phyloP scores from a whole-genome alignment of 2,888 invertebrate species.

The Thecophora atra region DNA sequence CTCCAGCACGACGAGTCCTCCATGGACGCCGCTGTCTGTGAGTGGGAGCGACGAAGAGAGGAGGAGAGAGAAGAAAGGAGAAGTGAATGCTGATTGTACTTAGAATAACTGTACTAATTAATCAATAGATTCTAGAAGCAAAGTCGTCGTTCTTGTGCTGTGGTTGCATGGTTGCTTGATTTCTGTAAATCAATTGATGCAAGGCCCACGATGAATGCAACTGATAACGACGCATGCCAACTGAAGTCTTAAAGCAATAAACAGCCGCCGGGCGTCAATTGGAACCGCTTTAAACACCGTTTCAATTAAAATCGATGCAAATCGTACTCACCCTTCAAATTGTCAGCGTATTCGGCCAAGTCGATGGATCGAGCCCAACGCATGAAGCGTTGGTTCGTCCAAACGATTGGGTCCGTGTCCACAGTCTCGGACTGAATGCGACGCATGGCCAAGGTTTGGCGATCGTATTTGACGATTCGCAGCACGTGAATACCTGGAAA shows the following conservation, averaged over 20 bases:
- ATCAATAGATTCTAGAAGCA: too few species aligned
- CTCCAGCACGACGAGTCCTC: conserved; percentile 91
- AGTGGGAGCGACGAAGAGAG: conserved; percentile 37
- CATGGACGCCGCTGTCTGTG: conserved; percentile 92
- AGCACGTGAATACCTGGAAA: conserved; percentile 78
- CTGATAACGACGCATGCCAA: too few species aligned
- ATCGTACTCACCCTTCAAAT: conserved; percentile 78
- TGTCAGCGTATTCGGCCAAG: conserved; percentile 91
- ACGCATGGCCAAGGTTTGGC: conserved; percentile 87
- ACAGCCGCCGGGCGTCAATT: too few species aligned
- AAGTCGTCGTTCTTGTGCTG: background rate
- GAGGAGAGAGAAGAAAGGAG: background rate
- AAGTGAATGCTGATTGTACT: background rate
- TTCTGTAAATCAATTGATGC: background rate
- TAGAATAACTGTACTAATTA: background rate
- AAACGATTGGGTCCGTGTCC: conserved; percentile 91
- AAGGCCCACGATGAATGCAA: too few species aligned
- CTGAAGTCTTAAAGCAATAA: too few species aligned
- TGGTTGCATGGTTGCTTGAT: conserved; percentile 3
- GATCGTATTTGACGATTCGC: conserved; percentile 90
- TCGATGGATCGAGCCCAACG: conserved; percentile 95
- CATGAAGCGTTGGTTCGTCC: conserved; percentile 95
- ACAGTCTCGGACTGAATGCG: conserved; percentile 88
- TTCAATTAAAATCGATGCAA: too few species aligned
- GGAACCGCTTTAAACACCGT: too few species aligned